These are phyloP conservation scores for Xenopus laevis DNA, from an alignment of 2,113 vertebrate species.

Conservation along the genomic window DNA sequence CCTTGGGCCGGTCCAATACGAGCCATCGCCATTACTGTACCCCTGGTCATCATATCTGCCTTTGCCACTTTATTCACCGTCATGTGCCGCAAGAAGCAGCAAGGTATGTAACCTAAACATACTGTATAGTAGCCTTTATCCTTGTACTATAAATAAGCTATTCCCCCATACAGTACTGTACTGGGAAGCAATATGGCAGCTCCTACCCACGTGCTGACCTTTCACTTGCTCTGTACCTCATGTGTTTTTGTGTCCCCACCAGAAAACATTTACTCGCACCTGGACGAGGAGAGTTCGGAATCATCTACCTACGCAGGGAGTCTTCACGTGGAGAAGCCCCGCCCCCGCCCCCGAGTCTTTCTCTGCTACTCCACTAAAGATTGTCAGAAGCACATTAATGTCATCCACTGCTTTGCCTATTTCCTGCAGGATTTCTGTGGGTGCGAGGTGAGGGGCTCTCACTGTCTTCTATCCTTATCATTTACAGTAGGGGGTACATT, in stretches of 20 bases:
- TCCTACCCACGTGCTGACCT: too few species aligned
- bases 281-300: conserved; percentile 95
- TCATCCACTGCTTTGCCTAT: conserved; percentile 91
- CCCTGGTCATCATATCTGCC: conserved; percentile 88
- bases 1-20: conserved; percentile 94
- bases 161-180: too few species aligned
- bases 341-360: conserved; percentile 88
- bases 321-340: conserved; percentile 73
- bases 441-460: conserved; percentile 69
- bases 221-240: too few species aligned
- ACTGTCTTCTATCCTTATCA: too few species aligned
- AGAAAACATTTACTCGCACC: conserved; percentile 92
- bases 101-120: conserved; percentile 67
- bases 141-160: too few species aligned
- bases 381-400: conserved; percentile 82
- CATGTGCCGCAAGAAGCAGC: conserved; percentile 97
- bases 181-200: too few species aligned
- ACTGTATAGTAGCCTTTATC: too few species aligned
- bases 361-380: conserved; percentile 93
- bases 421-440: conserved; percentile 97
- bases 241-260: not conserved
- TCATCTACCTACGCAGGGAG: conserved; percentile 79
- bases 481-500: too few species aligned
- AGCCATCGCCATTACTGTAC: conserved; percentile 93
- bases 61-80: conserved; percentile 95